phyloP scores from a whole-genome alignment of 64 coral and sea anemone genomes.

The Cladopsammia gracilis region DNA sequence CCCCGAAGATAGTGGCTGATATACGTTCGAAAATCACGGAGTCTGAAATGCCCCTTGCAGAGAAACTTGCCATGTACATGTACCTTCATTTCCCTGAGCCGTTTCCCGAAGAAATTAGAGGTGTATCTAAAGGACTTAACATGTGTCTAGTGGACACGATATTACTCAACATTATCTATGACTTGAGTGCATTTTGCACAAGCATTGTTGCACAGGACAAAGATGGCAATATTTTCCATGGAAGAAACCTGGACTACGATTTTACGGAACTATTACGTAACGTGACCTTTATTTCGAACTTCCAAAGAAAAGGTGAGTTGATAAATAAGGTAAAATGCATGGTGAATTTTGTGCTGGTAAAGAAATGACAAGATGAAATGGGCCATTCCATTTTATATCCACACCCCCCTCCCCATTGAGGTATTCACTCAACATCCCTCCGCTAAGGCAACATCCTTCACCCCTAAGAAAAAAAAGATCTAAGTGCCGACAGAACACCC shows the following conservation, averaged over 20 bases:
- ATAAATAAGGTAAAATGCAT: neutral
- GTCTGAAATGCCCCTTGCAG: conserved; percentile 42
- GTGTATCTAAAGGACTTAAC: conserved; percentile 75
- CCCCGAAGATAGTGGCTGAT: neutral
- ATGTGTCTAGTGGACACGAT: conserved; percentile 68
- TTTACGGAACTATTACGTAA: conserved; percentile 68
- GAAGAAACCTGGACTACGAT: conserved; percentile 87
- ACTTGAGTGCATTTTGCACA: conserved; percentile 88
- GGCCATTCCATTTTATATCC: too few species aligned
- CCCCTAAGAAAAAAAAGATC: too few species aligned
- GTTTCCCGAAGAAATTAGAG: conserved; percentile 77
- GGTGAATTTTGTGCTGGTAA: too few species aligned
- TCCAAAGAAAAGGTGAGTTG: conserved; percentile 84
- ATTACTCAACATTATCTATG: conserved; percentile 81
- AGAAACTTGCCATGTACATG: conserved; percentile 64
- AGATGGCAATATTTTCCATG: conserved; percentile 84
- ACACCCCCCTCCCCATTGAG: too few species aligned
- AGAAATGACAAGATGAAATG: too few species aligned
- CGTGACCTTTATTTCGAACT: conserved; percentile 82
- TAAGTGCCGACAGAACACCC: too few species aligned
- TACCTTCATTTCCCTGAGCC: conserved; percentile 72
- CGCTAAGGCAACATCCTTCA: too few species aligned
- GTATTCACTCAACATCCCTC: too few species aligned
- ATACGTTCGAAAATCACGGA: conserved; percentile 47
- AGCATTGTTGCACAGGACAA: conserved; percentile 92